These are phyloP conservation scores for Seira sanloemensis DNA, from an alignment of 2,888 invertebrate genomes.

Conservation along the genomic window DNA sequence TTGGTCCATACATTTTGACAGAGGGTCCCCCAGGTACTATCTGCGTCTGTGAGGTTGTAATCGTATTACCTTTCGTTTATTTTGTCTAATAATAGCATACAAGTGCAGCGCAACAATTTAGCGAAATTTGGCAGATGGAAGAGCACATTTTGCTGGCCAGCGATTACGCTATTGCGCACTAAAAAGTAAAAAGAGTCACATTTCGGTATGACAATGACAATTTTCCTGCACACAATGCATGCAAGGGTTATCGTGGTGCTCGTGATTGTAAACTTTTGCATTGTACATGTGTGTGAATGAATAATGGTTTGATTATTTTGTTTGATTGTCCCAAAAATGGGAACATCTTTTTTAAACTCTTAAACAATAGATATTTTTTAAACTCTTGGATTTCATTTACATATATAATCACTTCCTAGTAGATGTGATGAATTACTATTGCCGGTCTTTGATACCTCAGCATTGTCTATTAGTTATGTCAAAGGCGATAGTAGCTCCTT, in stretches of 20 bases:
- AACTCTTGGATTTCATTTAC: conserved; percentile 20
- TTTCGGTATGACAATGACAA: not conserved
- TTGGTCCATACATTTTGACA: conserved; percentile 38
- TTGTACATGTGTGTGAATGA: not conserved
- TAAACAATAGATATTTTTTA: not conserved
- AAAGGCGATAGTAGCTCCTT: not conserved
- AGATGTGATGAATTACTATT: not conserved
- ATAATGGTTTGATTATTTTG: not conserved
- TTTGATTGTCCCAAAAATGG: not conserved
- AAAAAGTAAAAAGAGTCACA: not conserved
- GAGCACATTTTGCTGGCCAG: not conserved
- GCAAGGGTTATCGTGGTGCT: not conserved
- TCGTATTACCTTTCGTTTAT: not conserved
- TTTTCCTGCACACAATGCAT: too few species aligned
- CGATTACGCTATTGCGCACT: not conserved
- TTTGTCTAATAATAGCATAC: not conserved
- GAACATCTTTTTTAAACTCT: not conserved
- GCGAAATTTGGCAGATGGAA: not conserved
- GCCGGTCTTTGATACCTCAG: too few species aligned
- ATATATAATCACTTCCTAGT: conserved; percentile 48
- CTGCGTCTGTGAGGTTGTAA: not conserved
- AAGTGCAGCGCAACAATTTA: not conserved
- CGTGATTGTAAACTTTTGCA: not conserved
- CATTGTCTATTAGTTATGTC: too few species aligned
- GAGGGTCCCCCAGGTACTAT: conserved; percentile 18